Evolutionary conservation across 2,113 vertebrate genomes (phyloP).

Genomic region (Brevimyrus niger): DNA sequence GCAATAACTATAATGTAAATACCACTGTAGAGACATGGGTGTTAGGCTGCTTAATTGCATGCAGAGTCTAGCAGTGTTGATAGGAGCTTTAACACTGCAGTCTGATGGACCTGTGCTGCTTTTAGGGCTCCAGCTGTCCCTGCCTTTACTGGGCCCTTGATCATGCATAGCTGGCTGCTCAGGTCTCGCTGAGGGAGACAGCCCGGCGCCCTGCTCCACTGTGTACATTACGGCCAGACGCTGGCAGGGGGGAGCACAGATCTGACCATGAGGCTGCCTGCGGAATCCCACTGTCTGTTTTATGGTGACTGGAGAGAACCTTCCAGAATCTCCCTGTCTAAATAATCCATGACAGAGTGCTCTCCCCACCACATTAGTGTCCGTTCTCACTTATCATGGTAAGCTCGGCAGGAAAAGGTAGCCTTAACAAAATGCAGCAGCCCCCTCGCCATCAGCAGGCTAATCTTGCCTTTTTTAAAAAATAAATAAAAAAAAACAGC

Average conservation of each 20-base stretch:
- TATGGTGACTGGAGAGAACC: constrained; percentile 29
- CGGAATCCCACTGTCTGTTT: constrained; percentile 32
- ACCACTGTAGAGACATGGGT: neutral
- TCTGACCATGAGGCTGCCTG: constrained; percentile 17
- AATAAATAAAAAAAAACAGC: neutral
- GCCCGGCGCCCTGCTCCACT: constrained; percentile 38
- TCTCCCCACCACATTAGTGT: constrained; percentile 34
- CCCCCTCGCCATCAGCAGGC: constrained; percentile 18
- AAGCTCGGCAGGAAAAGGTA: constrained; percentile 19
- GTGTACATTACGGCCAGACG: constrained; percentile 39
- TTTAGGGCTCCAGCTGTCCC: constrained; percentile 25
- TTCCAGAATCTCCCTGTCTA: constrained; percentile 41
- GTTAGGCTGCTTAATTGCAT: neutral
- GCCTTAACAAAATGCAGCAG: constrained; percentile 36
- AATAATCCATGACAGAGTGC: constrained; percentile 45
- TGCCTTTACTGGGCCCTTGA: constrained; percentile 27
- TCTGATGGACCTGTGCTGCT: constrained; percentile 10
- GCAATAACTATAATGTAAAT: constrained; percentile 8
- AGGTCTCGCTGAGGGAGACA: constrained; percentile 28
- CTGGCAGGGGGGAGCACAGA: constrained; percentile 11
- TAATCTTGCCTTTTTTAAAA: constrained; percentile 19
- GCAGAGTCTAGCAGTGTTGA: neutral
- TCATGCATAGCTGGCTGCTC: constrained; percentile 28
- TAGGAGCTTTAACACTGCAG: neutral
- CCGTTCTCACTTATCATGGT: constrained; percentile 38